These are phyloP conservation scores for Peromyscus aztecus DNA, from an alignment of 2,797 vertebrate species.

Conservation along the genomic window DNA sequence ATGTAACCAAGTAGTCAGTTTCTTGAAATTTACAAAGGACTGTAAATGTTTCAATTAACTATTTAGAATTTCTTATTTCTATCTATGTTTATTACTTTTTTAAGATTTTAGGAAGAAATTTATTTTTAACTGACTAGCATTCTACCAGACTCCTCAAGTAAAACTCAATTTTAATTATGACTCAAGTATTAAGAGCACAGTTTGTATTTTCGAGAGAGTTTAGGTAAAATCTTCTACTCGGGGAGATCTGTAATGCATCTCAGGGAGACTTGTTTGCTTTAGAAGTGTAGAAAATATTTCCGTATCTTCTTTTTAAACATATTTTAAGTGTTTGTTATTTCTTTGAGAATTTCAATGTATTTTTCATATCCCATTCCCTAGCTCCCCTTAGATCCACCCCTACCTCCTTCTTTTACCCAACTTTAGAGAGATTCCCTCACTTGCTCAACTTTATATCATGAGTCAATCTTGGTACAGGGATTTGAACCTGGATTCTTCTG, in stretches of 20 bases:
- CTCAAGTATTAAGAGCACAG: conserved; percentile 70
- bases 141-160: conserved; percentile 51
- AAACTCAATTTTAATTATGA: conserved; percentile 74
- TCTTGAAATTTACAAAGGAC: conserved; percentile 56
- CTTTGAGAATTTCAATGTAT: not conserved
- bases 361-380: not conserved
- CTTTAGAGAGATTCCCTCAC: not conserved
- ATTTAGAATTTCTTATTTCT: conserved; percentile 38
- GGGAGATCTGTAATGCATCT: conserved; percentile 58
- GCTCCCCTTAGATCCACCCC: not conserved
- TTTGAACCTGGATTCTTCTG: not conserved
- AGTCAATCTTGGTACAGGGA: not conserved
- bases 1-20: conserved; percentile 22
- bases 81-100: conserved; percentile 47
- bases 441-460: not conserved
- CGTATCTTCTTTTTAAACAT: conserved; percentile 38
- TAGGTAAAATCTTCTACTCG: conserved; percentile 42
- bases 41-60: conserved; percentile 49
- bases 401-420: not conserved
- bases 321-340: not conserved
- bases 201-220: not conserved
- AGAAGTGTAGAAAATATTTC: conserved; percentile 63
- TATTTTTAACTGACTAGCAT: conserved; percentile 55
- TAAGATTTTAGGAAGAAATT: conserved; percentile 62
- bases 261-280: conserved; percentile 63